Evolutionary conservation across 2,113 vertebrate species (phyloP).

Genomic region (Dicerorhinus sumatrensis): DNA sequence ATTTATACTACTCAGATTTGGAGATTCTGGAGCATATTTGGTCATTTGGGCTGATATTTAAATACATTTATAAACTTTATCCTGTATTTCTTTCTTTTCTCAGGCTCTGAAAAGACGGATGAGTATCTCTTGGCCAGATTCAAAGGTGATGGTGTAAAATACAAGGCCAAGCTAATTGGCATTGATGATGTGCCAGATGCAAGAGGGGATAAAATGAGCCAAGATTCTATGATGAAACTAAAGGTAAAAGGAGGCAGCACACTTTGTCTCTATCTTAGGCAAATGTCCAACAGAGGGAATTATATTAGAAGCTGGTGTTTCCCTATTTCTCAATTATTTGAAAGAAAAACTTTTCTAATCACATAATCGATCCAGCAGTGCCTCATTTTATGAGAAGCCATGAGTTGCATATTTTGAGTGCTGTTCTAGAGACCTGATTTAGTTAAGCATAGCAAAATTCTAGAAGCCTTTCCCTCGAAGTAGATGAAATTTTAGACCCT

Average conservation of each 20-base stretch:
- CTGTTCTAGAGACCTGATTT: not conserved
- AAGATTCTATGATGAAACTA: constrained; percentile 99
- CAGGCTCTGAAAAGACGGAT: constrained; percentile 95
- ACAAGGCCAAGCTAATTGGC: constrained; percentile 98
- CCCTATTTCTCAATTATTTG: not conserved
- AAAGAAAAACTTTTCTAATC: not conserved
- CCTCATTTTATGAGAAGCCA: not conserved
- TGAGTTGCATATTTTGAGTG: not conserved
- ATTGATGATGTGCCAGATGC: constrained; percentile 95
- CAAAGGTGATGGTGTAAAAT: constrained; percentile 96
- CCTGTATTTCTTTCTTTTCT: constrained; percentile 30
- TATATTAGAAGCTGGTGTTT: not conserved
- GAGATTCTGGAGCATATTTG: not conserved
- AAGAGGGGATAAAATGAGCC: constrained; percentile 98
- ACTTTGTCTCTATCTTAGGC: not conserved
- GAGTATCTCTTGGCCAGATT: constrained; percentile 95
- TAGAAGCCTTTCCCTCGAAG: not conserved
- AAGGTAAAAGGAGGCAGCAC: constrained; percentile 89
- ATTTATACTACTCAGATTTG: not conserved
- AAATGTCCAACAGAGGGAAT: not conserved
- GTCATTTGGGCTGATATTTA: not conserved
- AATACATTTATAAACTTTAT: constrained; percentile 12
- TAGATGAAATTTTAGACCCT: not conserved
- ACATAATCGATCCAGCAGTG: not conserved
- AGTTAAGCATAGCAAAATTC: too few relatives aligned